Evolutionary conservation across 2,888 invertebrate species (phyloP), one percentile per base, ranked within the genome.

Genomic region (Netelia virgata): DNA sequence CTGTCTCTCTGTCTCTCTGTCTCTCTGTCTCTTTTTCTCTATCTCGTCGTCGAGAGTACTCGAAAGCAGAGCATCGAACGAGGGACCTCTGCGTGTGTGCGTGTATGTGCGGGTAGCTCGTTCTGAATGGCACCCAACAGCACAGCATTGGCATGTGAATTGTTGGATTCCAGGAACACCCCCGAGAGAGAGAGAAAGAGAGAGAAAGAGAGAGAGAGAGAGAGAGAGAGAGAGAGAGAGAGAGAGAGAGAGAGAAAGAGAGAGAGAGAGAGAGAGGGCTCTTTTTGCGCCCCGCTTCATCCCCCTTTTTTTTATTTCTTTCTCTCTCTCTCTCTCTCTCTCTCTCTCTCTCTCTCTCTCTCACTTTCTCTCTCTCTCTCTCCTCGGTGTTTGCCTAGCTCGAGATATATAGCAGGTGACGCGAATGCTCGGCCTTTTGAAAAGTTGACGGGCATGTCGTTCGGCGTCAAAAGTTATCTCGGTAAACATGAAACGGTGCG

Each of bases 61-160:
- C 82, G 73, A 73, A 36, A 77, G 16, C 61, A 68, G 72, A 76
- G 23, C 76, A 59, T 82, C 66, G 82, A 69, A 78, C 69, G 77
- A 69, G 69, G 50, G 28, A 36, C 14, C 69, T 57, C 61, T 47
- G 50, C n/a, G 20, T 63, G 61, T 69, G 23, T 63, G 61, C 55
- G 61, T 53, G 50, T 63, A 50, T 69, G 36, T 61, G 61, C 55
- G 61, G 28, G 50, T 10, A 47, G 47, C 14, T 47, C 14, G 47
- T 14, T 47, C 14, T 47, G 47, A 47, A 47, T 47, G 47, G 11
- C 47, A 47, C 47, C 47, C 47, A 47, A 47, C 47, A 28, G 18
- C 8, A 11, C 59, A 50, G 72, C 72, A 77, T 73, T 43, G 14
- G 59, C 57, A 73, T 68, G 59, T 68, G 59, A 68, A 47, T 66